Conservation (phyloP, 2,797 vertebrate species). For the Acropternis orthonyx region DNA sequence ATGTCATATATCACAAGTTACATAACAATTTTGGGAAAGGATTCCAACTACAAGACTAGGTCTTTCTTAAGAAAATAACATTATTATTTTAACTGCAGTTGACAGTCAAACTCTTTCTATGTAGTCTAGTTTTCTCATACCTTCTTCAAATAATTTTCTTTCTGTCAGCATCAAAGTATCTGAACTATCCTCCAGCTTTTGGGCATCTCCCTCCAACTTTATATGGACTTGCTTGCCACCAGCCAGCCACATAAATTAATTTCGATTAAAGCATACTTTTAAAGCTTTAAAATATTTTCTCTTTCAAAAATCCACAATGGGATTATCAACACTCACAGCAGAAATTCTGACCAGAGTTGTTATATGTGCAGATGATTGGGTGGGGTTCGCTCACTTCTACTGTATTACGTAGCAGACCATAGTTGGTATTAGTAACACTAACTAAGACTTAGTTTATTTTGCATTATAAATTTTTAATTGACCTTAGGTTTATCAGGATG, state of each 20-base stretch:
- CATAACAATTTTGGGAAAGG: background rate
- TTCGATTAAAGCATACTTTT: background rate
- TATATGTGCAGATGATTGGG: background rate
- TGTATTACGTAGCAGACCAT: fast-evolving
- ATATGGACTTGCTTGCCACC: background rate
- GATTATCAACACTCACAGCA: background rate
- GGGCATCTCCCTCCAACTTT: background rate
- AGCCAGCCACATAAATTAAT: background rate
- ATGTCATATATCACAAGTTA: background rate
- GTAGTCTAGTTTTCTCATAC: background rate
- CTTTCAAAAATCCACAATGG: background rate
- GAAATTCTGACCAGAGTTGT: background rate
- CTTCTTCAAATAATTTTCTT: background rate
- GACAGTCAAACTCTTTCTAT: background rate
- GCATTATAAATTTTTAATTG: background rate
- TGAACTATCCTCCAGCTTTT: background rate
- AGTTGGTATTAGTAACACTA: background rate
- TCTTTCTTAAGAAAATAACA: background rate
- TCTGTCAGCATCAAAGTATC: background rate
- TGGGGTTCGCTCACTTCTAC: background rate
- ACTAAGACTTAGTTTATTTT: background rate
- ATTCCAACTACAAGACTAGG: background rate
- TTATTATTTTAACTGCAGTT: background rate
- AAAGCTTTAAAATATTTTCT: background rate
- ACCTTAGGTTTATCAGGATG: background rate